These are phyloP conservation scores for Griposia aprilina DNA, from an alignment of 2,888 invertebrate genomes.

Conservation along the genomic window DNA sequence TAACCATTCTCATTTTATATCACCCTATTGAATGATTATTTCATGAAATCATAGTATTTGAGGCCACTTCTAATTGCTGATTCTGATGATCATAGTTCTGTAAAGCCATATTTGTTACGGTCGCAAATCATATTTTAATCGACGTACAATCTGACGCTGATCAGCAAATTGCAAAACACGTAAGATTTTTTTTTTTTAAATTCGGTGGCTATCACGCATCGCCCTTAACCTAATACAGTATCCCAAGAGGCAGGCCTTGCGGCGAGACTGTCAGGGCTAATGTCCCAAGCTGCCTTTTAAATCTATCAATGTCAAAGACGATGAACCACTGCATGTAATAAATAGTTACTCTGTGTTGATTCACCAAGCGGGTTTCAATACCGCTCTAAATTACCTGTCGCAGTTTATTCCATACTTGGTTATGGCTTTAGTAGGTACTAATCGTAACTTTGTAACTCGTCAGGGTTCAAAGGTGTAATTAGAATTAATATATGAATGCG, in stretches of 20 bases:
- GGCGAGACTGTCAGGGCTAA: background rate
- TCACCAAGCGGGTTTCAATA: slow-evolving; percentile 22
- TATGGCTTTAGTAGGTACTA: slow-evolving; percentile 20
- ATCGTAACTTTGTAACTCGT: slow-evolving; percentile 44
- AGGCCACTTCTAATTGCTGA: no score
- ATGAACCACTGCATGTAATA: slow-evolving; percentile 24
- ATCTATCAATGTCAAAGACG: slow-evolving; percentile 43
- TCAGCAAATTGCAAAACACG: no score
- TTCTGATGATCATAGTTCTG: no score
- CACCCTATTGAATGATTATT: no score
- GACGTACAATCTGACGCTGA: no score
- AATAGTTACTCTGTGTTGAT: slow-evolving; percentile 32
- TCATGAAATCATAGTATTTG: no score
- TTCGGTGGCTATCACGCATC: no score
- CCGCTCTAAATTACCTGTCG: slow-evolving; percentile 43
- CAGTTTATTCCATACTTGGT: slow-evolving; percentile 35
- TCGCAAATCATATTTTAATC: no score
- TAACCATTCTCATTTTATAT: no score
- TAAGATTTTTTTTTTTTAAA: no score
- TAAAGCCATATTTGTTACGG: no score
- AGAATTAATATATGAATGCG: slow-evolving; percentile 38
- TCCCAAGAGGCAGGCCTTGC: background rate
- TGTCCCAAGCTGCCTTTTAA: slow-evolving; percentile 5
- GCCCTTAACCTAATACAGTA: background rate
- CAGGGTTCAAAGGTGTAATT: slow-evolving; percentile 42